phyloP scores from a whole-genome alignment of 2,113 vertebrate genomes.

The Mixornis gularis region DNA sequence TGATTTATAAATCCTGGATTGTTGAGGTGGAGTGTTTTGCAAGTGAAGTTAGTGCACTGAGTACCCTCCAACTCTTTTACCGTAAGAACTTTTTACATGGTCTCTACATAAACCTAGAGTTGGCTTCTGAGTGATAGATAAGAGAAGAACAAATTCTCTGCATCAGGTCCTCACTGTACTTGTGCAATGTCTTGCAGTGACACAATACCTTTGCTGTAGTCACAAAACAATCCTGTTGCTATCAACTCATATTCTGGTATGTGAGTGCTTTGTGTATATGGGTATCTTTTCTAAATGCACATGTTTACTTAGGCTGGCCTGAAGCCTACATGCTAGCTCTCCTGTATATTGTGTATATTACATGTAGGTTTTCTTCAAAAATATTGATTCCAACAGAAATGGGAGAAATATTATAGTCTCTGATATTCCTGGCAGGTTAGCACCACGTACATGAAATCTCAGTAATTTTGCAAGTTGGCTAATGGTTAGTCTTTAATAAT shows the following conservation, averaged over 20 bases:
- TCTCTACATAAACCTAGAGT: background rate
- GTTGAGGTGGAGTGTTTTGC: background rate
- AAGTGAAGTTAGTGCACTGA: background rate
- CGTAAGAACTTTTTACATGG: background rate
- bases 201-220: background rate
- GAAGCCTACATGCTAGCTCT: background rate
- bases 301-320: background rate
- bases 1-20: background rate
- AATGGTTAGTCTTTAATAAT: background rate
- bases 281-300: background rate
- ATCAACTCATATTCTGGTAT: background rate
- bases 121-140: background rate
- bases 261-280: background rate
- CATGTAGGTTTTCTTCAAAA: background rate
- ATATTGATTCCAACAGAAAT: background rate
- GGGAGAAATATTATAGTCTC: background rate
- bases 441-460: background rate
- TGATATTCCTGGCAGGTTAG: background rate
- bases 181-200: fast-evolving
- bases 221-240: background rate
- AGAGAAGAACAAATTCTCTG: background rate
- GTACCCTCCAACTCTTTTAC: background rate
- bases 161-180: background rate
- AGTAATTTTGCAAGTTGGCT: background rate
- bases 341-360: background rate